A percentile compares a stretch with the other conserved stretches of the same genome.
These are phyloP conservation scores for Albula goreensis DNA, from an alignment of 2,113 vertebrate genomes.

Conservation along the genomic window DNA sequence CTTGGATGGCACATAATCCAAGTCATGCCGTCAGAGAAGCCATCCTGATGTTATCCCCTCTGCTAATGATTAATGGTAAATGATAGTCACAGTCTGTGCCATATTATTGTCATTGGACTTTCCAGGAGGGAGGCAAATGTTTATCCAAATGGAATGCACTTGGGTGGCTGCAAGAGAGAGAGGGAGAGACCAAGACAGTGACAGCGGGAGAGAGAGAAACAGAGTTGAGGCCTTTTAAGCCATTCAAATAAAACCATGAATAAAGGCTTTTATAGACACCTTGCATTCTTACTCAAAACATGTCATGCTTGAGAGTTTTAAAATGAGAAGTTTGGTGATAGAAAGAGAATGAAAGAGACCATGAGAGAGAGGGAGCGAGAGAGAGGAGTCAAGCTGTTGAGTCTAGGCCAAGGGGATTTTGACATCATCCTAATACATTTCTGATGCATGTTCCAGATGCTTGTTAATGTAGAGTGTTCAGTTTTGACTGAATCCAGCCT, in stretches of 20 bases:
- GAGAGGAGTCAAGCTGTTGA: slow-evolving; percentile 1
- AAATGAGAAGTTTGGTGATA: background rate
- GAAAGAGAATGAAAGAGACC: slow-evolving; percentile 18
- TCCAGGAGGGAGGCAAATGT: slow-evolving; percentile 33
- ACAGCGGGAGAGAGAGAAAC: too few species aligned
- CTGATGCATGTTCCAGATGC: background rate
- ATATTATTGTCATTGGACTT: background rate
- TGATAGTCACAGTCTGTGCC: background rate
- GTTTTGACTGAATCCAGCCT: background rate
- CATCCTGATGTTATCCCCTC: background rate
- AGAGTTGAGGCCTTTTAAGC: too few species aligned
- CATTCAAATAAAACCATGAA: too few species aligned
- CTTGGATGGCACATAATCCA: slow-evolving; percentile 26
- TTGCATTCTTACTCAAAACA: too few species aligned
- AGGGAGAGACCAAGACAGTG: background rate
- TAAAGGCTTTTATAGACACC: too few species aligned
- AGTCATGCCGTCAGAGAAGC: background rate
- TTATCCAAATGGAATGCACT: slow-evolving; percentile 42
- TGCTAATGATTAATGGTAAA: background rate
- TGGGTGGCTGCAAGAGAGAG: slow-evolving; percentile 17
- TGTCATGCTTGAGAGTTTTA: too few species aligned
- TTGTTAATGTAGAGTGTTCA: background rate
- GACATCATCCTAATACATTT: slow-evolving; percentile 18
- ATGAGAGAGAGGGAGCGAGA: too few species aligned
- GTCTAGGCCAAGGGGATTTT: slow-evolving; percentile 17